Base-by-base conservation (phyloP, 2,888 invertebrate species). In the Cryptophagus acutangulus region DNA sequence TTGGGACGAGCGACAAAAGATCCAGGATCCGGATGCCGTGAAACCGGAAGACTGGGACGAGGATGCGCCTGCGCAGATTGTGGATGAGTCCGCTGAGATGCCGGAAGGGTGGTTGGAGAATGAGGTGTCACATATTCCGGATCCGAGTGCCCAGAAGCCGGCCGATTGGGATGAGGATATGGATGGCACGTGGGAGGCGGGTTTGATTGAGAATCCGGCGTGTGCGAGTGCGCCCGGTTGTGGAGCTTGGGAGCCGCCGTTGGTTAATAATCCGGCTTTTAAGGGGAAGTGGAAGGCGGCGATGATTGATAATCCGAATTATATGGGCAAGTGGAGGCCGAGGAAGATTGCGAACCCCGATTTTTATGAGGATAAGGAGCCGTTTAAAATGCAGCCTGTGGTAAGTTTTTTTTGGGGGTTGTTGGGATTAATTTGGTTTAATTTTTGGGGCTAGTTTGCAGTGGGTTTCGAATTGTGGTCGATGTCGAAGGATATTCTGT, bases 11-110 rank as follows among this genome's bases (percentile, higher is more conserved):
- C 45, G 52, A 45, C 47, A 36, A 30, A 63, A 62, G 41, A 63
- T 63, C 15, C 57, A 60, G 1, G 63, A 63, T 45, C 61, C 62
- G 1, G 57, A 52, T 18, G 89, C 95, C 0, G 73, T 73, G 0
- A 97, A 97, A 65, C 97, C 97, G 0, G 89, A 84, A 0, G 95
- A 97, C 66, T 99, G 97, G 96, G 92, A 96, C 67, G 97, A 99
- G 66, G 81, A 81, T 60, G 91, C 89, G 14, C 95, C 96, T 0
- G 84, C 87, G 38, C 87, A 88, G 68, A 87, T 99, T 43, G 76
- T 84, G 0, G 95, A 96, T 70, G 79, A 84, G 46, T 79, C 77
- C 57, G 92, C 94, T 1, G 74, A 74, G 2, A 89, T 86, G 67
- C 96, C 96, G 0, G 82, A 79, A 10, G 92, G 87, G 10, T 97